Evolutionary conservation across 2,888 invertebrate genomes (phyloP).

Genomic region (Sericinus montela): DNA sequence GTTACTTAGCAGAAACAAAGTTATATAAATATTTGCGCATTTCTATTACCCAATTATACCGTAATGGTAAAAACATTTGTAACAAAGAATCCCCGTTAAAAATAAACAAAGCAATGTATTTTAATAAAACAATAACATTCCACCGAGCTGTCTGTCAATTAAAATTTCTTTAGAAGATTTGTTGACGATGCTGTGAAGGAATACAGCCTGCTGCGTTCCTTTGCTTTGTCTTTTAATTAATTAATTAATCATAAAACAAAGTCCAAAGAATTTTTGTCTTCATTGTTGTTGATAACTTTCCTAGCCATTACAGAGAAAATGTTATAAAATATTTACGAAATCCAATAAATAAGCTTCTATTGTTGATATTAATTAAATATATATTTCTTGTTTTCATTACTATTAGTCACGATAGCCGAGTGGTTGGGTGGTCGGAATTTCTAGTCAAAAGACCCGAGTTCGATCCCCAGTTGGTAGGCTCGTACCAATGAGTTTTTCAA

Average conservation of each 20-base stretch:
- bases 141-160: background rate
- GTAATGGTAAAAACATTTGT: no score
- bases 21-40: no score
- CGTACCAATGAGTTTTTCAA: no score
- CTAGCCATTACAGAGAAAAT: background rate
- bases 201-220: background rate
- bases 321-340: background rate
- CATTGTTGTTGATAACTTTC: background rate
- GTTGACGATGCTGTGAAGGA: background rate
- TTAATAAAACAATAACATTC: background rate
- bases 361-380: background rate
- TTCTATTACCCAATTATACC: no score
- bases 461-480: no score
- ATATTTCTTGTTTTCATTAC: background rate
- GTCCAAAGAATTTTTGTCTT: background rate
- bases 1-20: no score
- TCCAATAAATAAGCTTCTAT: background rate
- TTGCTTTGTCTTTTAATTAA: conserved; percentile 2
- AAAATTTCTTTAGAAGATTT: background rate
- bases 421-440: no score
- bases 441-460: no score
- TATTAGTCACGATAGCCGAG: no score
- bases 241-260: background rate
- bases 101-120: background rate
- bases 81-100: no score